A percentile compares a stretch with the other conserved stretches of the same genome.
Evolutionary conservation across 1,140 invertebrate genomes (phyloP).

Genomic region (Listronotus bonariensis): DNA sequence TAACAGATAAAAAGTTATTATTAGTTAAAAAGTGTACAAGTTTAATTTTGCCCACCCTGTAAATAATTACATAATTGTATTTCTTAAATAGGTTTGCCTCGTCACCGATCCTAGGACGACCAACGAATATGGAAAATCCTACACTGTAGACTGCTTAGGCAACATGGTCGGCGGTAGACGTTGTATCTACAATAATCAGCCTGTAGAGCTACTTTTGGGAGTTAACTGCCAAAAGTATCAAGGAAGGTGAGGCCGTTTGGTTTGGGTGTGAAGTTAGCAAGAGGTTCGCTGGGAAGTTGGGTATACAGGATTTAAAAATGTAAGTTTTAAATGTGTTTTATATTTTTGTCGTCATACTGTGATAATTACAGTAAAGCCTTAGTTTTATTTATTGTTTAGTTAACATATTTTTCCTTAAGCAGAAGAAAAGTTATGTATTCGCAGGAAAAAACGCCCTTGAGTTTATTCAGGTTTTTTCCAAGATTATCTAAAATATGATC

Average conservation of each 20-base stretch:
- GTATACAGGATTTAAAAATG: slow-evolving; percentile 79
- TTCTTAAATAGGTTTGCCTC: slow-evolving; percentile 69
- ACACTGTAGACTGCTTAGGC: slow-evolving; percentile 86
- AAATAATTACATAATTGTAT: neutral
- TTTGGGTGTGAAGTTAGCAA: slow-evolving; percentile 92
- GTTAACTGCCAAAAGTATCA: slow-evolving; percentile 75
- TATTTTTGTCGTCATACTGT: no score
- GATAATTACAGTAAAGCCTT: no score
- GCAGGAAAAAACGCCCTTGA: no score
- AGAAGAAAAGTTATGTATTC: no score
- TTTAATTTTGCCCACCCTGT: no score
- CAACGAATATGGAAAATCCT: slow-evolving; percentile 76
- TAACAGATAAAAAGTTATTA: no score
- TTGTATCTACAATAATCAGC: slow-evolving; percentile 88
- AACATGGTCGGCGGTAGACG: slow-evolving; percentile 79
- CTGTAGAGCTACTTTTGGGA: slow-evolving; percentile 76
- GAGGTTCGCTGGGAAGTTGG: slow-evolving; percentile 76
- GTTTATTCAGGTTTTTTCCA: no score
- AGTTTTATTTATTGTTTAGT: no score
- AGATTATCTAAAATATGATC: no score
- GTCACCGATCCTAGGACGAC: slow-evolving; percentile 81
- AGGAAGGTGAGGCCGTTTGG: slow-evolving; percentile 85
- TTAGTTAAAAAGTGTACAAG: no score
- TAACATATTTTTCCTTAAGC: no score
- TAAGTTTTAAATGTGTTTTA: slow-evolving; percentile 57